Evolutionary conservation across 2,797 vertebrate genomes (phyloP).

Genomic region (Bovichtus diacanthus): DNA sequence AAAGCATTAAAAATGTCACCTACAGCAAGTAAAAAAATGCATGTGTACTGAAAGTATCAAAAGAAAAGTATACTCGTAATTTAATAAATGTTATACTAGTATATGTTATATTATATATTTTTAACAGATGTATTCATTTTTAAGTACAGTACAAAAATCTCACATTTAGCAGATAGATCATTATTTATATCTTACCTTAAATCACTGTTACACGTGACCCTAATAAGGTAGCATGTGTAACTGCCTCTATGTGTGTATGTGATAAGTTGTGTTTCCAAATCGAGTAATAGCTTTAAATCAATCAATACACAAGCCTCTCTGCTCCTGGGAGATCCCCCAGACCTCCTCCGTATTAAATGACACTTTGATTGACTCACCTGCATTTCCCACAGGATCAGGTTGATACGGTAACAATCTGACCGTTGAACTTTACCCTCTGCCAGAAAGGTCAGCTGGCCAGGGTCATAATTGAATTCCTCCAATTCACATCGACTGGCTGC

Average conservation of each 20-base stretch:
- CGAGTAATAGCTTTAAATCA: constrained; percentile 21
- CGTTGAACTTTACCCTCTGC: constrained; percentile 48
- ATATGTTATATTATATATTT: not conserved
- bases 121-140: not conserved
- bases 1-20: not conserved
- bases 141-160: not conserved
- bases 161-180: too few relatives aligned
- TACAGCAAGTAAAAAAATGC: too few relatives aligned
- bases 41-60: too few relatives aligned
- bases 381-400: constrained; percentile 28
- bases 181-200: not conserved
- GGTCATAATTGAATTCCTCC: constrained; percentile 57
- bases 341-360: constrained; percentile 24
- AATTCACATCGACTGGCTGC: constrained; percentile 27
- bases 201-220: not conserved
- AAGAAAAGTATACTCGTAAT: too few relatives aligned
- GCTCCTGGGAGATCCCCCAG: constrained; percentile 4
- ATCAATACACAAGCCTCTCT: constrained; percentile 32
- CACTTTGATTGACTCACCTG: constrained; percentile 43
- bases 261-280: constrained; percentile 5
- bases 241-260: not conserved
- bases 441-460: constrained; percentile 41
- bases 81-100: not conserved
- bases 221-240: not conserved
- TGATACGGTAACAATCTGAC: constrained; percentile 46